These are phyloP conservation scores for Drosophila sulfurigaster DNA, from an alignment of 1,140 invertebrate genomes.

Conservation along the genomic window DNA sequence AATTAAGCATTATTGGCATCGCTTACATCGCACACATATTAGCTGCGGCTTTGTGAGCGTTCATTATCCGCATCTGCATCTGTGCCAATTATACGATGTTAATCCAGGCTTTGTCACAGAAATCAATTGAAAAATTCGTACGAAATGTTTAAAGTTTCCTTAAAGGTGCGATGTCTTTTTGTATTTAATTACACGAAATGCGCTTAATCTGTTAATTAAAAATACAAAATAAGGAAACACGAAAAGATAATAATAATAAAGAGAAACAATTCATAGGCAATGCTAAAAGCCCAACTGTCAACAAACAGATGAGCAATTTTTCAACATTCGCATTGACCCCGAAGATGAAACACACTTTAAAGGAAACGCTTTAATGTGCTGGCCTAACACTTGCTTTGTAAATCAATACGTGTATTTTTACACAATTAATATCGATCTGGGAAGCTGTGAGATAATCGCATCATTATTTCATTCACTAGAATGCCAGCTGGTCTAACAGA, in stretches of 20 bases:
- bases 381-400: neutral
- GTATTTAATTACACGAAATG: conserved; percentile 48
- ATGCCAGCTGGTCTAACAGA: neutral
- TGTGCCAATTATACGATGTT: conserved; percentile 64
- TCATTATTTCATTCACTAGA: neutral
- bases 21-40: conserved; percentile 58
- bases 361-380: neutral
- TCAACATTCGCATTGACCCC: neutral
- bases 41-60: conserved; percentile 63
- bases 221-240: conserved; percentile 58
- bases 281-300: conserved; percentile 53
- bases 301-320: conserved; percentile 43
- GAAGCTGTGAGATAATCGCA: conserved; percentile 2
- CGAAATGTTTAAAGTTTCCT: conserved; percentile 26
- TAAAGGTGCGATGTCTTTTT: conserved; percentile 38
- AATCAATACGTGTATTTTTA: neutral
- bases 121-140: conserved; percentile 49
- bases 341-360: neutral
- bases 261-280: conserved; percentile 54
- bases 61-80: conserved; percentile 55
- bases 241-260: conserved; percentile 56
- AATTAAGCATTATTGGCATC: conserved; percentile 78
- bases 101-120: conserved; percentile 34
- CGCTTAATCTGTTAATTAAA: conserved; percentile 74
- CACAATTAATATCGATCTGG: neutral